Evolutionary conservation across 2,113 vertebrate genomes (phyloP).

Genomic region (Callionymus lyra): DNA sequence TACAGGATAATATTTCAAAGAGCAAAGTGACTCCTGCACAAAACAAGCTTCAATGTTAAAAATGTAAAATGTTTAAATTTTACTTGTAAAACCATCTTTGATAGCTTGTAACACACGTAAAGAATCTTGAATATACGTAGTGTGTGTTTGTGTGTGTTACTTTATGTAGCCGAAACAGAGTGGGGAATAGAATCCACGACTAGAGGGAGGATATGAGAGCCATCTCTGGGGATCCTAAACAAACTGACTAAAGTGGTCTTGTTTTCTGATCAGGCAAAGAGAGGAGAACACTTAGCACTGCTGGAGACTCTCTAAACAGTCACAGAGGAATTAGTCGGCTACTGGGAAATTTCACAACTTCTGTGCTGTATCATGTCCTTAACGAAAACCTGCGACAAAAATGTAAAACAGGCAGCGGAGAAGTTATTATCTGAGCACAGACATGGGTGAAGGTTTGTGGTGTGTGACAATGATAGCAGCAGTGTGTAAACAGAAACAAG

Average conservation of each 20-base stretch:
- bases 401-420: not conserved
- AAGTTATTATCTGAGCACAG: no score
- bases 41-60: no score
- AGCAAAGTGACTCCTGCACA: no score
- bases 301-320: conserved; percentile 61
- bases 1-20: no score
- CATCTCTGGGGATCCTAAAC: conserved; percentile 60
- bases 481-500: conserved; percentile 18
- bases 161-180: not conserved
- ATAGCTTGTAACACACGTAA: no score
- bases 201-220: conserved; percentile 44
- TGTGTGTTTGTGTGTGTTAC: no score
- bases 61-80: no score
- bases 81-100: no score
- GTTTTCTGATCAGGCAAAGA: conserved; percentile 62
- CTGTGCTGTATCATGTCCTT: conserved; percentile 42
- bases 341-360: conserved; percentile 54
- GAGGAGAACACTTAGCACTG: conserved; percentile 60
- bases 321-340: conserved; percentile 60
- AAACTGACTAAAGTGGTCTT: conserved; percentile 64
- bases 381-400: conserved; percentile 48
- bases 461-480: no score
- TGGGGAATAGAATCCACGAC: conserved; percentile 25
- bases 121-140: no score
- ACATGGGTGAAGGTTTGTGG: no score